Evolutionary conservation across 2,113 vertebrate species (phyloP), one percentile per base, ranked within the genome.

Genomic region (Caloenas nicobarica): DNA sequence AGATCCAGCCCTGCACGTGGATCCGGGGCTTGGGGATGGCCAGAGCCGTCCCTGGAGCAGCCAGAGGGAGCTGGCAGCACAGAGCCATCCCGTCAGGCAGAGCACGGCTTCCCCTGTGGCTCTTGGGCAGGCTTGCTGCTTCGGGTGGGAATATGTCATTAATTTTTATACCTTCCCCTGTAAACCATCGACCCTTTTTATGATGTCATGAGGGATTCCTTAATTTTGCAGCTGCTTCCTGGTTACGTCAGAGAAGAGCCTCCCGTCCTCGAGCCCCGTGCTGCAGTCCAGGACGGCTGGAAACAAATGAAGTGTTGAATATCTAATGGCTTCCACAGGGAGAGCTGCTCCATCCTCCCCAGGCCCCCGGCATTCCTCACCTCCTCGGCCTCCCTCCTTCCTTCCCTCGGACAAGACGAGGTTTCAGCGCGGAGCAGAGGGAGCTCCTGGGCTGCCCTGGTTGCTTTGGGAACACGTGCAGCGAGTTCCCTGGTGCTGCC

Each of bases 191-290:
- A 98, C 97, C 97, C 97, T 97, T 98, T 98, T 98, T 98, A 98
- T 98, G 98, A 98, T 98, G 98, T 98, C 98, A 98, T 98, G 97
- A 98, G 98, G 98, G 98, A 98, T 98, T 98, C 98, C 98, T 98
- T 98, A 97, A 98, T 98, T 98, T 98, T 98, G 98, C 98, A 98
- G 98, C 98, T 98, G 98, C 98, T 98, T 98, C 98, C 98, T 98
- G 98, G 97, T 98, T 98, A 98, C 98, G 97, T 98, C 98, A 98
- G 98, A 98, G 97, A 98, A 97, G 96, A 98, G 97, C 97, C 97
- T 98, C 96, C 97, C 93, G 93, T 97, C 95, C 97, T 94, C 94
- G 96, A 98, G 97, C 97, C 94, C 95, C 78, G 97, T 33, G n/a
- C 95, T 96, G 94, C 65, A 87, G 94, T 97, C 96, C 96, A 96